A percentile compares a stretch with the other conserved stretches of the same genome.
Evolutionary conservation across 1,140 invertebrate species (phyloP).

Genomic region (Riptortus pedestris): DNA sequence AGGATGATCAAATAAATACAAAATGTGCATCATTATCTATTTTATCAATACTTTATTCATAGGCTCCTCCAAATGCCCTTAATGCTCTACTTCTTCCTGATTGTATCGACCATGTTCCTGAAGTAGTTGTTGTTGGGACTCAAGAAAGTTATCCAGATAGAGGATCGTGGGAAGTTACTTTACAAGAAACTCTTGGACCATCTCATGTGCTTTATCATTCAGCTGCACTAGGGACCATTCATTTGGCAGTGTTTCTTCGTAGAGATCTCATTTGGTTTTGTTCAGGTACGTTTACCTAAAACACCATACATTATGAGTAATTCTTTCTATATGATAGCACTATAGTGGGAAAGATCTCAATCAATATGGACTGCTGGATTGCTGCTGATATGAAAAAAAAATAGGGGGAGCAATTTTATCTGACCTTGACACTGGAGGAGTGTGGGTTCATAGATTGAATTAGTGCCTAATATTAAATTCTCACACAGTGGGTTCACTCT

Average conservation of each 20-base stretch:
- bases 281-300: slow-evolving; percentile 44
- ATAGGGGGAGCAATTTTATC: too few relatives aligned
- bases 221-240: slow-evolving; percentile 68
- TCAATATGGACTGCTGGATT: too few relatives aligned
- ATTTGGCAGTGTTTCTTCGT: slow-evolving; percentile 73
- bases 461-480: too few relatives aligned
- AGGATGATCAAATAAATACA: too few relatives aligned
- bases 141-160: slow-evolving; percentile 81
- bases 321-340: neutral
- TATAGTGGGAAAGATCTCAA: too few relatives aligned
- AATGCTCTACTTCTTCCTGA: slow-evolving; percentile 82
- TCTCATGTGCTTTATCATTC: slow-evolving; percentile 80
- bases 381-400: too few relatives aligned
- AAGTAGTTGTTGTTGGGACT: slow-evolving; percentile 83
- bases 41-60: too few relatives aligned
- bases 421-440: too few relatives aligned
- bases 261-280: slow-evolving; percentile 90
- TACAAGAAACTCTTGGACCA: slow-evolving; percentile 84
- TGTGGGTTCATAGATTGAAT: too few relatives aligned
- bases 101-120: slow-evolving; percentile 71
- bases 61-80: slow-evolving; percentile 49
- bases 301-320: neutral
- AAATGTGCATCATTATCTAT: too few relatives aligned
- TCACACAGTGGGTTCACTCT: too few relatives aligned
- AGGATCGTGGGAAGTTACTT: slow-evolving; percentile 78